Evolutionary conservation across 2,888 invertebrate genomes (phyloP).

Genomic region (Acanthosepion lycidas): DNA sequence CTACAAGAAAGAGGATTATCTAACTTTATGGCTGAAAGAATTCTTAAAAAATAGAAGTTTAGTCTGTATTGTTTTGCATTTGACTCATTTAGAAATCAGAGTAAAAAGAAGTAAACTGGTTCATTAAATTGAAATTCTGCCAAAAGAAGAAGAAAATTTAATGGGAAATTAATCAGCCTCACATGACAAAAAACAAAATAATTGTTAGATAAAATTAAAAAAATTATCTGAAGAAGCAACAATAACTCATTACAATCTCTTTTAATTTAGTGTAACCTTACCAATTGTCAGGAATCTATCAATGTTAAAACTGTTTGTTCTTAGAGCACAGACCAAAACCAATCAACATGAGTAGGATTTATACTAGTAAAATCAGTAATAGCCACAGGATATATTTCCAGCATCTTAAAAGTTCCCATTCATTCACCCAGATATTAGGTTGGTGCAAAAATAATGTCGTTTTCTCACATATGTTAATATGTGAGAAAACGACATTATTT

Average conservation of each 20-base stretch:
- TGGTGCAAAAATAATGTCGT: too few species aligned
- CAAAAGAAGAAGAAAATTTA: background rate
- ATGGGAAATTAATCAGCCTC: background rate
- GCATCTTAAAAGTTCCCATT: background rate
- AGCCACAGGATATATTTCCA: too few species aligned
- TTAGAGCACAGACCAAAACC: background rate
- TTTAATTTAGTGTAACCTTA: background rate
- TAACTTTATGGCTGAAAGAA: too few species aligned
- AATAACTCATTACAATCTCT: background rate
- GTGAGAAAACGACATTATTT: too few species aligned
- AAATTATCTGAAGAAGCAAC: background rate
- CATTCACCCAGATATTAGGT: background rate
- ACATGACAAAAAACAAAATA: background rate
- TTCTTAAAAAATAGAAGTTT: background rate
- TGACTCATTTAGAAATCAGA: background rate
- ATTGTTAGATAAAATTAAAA: background rate
- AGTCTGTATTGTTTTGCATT: background rate
- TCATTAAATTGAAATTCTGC: slow-evolving; percentile 6
- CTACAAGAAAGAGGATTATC: too few species aligned
- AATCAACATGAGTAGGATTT: too few species aligned
- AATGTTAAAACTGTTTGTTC: background rate
- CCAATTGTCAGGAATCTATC: background rate
- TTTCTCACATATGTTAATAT: too few species aligned
- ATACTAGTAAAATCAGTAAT: too few species aligned
- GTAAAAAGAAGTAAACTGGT: background rate